Evolutionary conservation across 2,888 invertebrate species (phyloP).

Genomic region (Cheilosia soror): DNA sequence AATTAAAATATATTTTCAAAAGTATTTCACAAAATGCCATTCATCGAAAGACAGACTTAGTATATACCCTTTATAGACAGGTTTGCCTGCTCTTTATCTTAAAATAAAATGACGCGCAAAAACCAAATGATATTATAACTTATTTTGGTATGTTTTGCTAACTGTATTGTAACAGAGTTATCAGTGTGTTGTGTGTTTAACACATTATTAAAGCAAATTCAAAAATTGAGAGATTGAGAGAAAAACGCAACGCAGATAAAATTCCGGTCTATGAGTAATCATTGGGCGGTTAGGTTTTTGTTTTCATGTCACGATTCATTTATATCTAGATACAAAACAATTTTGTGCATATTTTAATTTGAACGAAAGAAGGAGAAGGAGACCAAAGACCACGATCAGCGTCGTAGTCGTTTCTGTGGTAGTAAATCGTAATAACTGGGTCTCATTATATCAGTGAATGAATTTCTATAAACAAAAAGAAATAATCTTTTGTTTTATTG

Average conservation of each 20-base stretch:
- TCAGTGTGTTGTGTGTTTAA: constrained; percentile 34
- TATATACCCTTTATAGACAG: not conserved
- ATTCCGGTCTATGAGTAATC: constrained; percentile 74
- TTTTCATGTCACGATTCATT: constrained; percentile 65
- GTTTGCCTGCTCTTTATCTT: not conserved
- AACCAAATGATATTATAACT: constrained; percentile 5
- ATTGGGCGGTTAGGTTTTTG: constrained; percentile 51
- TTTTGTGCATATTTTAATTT: constrained; percentile 64
- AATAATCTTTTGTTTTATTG: constrained; percentile 7
- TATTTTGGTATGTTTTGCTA: constrained; percentile 8
- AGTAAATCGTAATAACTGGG: constrained; percentile 24
- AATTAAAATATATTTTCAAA: not conserved
- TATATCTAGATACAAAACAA: constrained; percentile 61
- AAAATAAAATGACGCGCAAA: constrained; percentile 40
- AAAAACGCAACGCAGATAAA: constrained; percentile 42
- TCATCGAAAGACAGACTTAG: not conserved
- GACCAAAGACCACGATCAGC: constrained; percentile 3
- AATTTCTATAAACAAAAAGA: not conserved
- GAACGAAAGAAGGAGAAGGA: constrained; percentile 15
- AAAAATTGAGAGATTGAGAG: constrained; percentile 4
- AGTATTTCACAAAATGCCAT: not conserved
- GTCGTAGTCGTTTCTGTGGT: not conserved
- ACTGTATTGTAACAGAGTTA: constrained; percentile 1
- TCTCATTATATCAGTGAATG: constrained; percentile 24
- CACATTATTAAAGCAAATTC: constrained; percentile 8